These are phyloP conservation scores for Eonycteris spelaea DNA, from an alignment of 2,113 vertebrate species.

Conservation along the genomic window DNA sequence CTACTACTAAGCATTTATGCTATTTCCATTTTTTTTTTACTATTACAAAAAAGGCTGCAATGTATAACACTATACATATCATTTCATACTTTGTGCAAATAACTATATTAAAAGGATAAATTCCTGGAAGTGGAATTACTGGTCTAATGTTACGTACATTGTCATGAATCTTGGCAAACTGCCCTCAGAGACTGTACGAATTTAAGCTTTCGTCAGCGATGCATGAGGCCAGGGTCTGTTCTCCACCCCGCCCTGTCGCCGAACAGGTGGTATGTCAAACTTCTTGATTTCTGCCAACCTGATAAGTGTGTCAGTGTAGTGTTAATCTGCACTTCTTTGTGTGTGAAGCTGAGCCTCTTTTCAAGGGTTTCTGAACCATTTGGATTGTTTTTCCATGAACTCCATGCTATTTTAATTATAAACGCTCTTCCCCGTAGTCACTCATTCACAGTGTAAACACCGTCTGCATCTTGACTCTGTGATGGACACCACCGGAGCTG, in stretches of 20 bases:
- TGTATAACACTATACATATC: not conserved
- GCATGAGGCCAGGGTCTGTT: not conserved
- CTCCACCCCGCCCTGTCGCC: not conserved
- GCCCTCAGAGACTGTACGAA: not conserved
- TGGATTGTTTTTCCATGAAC: not conserved
- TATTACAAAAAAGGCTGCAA: not conserved
- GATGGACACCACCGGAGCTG: not conserved
- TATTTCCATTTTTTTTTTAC: not conserved
- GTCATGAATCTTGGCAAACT: not conserved
- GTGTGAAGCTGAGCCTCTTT: not conserved
- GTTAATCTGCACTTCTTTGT: not conserved
- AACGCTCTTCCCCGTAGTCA: not conserved
- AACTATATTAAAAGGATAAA: not conserved
- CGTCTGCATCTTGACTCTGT: rapidly evolving
- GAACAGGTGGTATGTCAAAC: not conserved
- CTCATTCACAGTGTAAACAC: not conserved
- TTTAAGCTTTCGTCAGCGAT: not conserved
- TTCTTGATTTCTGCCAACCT: not conserved
- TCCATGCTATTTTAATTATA: not conserved
- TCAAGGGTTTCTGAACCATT: not conserved
- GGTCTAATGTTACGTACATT: not conserved
- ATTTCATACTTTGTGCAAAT: not conserved
- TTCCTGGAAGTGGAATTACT: not conserved
- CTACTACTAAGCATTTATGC: not conserved
- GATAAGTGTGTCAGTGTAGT: not conserved